Conservation (phyloP, 2,888 invertebrate genomes). For the Scaptomyza reducta region DNA sequence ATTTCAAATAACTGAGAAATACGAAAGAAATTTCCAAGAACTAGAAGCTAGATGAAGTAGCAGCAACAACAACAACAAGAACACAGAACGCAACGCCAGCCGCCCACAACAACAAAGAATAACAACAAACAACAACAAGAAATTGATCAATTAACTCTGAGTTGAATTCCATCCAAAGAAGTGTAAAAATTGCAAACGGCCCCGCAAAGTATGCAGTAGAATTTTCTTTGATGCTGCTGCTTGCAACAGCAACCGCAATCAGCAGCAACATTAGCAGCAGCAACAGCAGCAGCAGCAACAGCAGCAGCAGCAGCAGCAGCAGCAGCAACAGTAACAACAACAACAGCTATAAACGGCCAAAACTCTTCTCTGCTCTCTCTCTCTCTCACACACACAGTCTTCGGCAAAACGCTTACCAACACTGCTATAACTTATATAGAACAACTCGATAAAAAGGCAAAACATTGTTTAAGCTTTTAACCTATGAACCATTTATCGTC, state of each 20-base stretch:
- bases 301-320: not conserved
- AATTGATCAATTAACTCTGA: slow-evolving; percentile 47
- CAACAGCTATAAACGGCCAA: slow-evolving; percentile 3
- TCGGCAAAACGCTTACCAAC: not conserved
- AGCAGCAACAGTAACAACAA: slow-evolving; percentile 14
- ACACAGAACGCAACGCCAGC: slow-evolving; percentile 77
- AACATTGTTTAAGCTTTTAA: not conserved
- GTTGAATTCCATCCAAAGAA: slow-evolving; percentile 70
- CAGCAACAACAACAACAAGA: slow-evolving; percentile 4
- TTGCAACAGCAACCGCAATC: slow-evolving; percentile 20
- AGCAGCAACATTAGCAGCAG: slow-evolving; percentile 4
- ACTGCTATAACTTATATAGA: not conserved
- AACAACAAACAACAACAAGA: slow-evolving; percentile 16
- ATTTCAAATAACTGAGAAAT: slow-evolving; percentile 13
- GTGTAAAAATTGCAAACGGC: slow-evolving; percentile 20
- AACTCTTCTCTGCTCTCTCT: not conserved
- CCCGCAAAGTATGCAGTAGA: slow-evolving; percentile 43
- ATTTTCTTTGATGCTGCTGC: slow-evolving; percentile 28
- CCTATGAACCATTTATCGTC: slow-evolving; percentile 41
- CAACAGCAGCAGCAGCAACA: slow-evolving; percentile 12
- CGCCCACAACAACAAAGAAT: slow-evolving; percentile 72
- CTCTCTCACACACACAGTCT: not conserved
- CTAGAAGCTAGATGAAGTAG: slow-evolving; percentile 7
- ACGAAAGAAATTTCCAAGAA: not conserved
- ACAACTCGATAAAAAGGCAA: no score